Conservation (phyloP, 2,888 invertebrate species). For the Ophion slaviceki region DNA sequence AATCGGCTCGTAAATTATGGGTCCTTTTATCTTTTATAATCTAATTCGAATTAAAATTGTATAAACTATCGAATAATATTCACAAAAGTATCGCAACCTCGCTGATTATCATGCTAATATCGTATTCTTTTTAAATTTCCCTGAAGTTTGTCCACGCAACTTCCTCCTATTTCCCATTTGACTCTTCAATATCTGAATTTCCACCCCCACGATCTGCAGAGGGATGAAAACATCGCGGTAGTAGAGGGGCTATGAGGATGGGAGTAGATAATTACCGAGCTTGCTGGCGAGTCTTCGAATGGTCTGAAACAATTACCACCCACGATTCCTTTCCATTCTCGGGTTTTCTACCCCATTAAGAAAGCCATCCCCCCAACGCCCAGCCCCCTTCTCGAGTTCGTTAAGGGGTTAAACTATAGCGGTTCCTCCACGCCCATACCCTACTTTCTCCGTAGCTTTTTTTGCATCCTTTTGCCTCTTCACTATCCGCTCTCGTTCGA, state of each 20-base stretch:
- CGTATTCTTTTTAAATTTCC: neutral
- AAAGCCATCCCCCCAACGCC: conserved; percentile 65
- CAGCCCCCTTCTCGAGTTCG: conserved; percentile 61
- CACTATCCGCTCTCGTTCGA: conserved; percentile 39
- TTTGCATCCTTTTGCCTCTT: conserved; percentile 19
- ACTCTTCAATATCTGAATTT: conserved; percentile 24
- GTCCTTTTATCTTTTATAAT: no score
- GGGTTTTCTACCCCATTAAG: conserved; percentile 75
- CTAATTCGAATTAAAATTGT: neutral
- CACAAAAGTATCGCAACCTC: neutral
- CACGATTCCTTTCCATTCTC: conserved; percentile 75
- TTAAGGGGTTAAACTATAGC: conserved; percentile 63
- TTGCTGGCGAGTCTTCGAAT: conserved; percentile 69
- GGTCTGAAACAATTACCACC: conserved; percentile 76
- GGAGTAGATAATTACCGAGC: conserved; percentile 74
- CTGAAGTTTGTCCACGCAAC: conserved; percentile 8
- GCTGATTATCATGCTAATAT: neutral
- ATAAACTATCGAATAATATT: neutral
- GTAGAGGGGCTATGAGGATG: conserved; percentile 18
- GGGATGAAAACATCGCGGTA: conserved; percentile 15
- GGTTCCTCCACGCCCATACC: conserved; percentile 47
- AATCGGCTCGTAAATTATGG: no score
- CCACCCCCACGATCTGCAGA: conserved; percentile 36
- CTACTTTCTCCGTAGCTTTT: conserved; percentile 24
- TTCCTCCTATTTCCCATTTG: conserved; percentile 34